Conservation (phyloP, 1,140 invertebrate species). For the Druon quercuslanigerum region DNA sequence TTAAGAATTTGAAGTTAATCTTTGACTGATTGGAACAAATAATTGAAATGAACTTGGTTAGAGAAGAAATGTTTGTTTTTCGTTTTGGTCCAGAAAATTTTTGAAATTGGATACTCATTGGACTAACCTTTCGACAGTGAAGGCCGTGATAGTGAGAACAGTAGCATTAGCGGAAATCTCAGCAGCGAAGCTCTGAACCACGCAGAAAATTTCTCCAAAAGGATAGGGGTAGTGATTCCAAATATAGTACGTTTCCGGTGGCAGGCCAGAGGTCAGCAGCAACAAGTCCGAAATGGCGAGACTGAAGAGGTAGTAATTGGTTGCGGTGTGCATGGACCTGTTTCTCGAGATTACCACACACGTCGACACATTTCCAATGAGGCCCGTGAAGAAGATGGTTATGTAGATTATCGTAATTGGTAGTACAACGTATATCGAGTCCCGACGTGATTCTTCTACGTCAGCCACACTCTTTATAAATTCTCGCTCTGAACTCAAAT, state of each 20-base stretch:
- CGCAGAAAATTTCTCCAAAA: constrained; percentile 91
- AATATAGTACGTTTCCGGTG: constrained; percentile 90
- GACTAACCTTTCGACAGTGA: constrained; percentile 87
- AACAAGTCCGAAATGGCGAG: constrained; percentile 95
- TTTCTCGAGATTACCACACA: constrained; percentile 93
- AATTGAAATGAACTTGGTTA: too few species aligned
- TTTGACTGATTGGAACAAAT: too few species aligned
- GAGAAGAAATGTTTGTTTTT: too few species aligned
- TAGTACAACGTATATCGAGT: constrained; percentile 83
- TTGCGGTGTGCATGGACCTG: constrained; percentile 91
- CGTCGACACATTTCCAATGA: constrained; percentile 94
- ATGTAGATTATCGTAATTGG: constrained; percentile 88
- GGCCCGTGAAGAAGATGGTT: constrained; percentile 88
- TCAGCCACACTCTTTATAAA: background rate
- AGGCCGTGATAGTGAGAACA: constrained; percentile 93
- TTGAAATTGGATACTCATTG: background rate
- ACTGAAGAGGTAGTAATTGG: constrained; percentile 95
- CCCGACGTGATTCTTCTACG: constrained; percentile 67
- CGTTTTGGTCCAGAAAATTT: background rate
- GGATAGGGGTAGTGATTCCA: constrained; percentile 92
- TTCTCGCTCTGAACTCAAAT: background rate
- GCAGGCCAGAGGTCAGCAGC: constrained; percentile 86
- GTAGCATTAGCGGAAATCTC: constrained; percentile 96
- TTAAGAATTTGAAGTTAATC: too few species aligned
- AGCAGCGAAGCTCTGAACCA: constrained; percentile 87